phyloP scores from a whole-genome alignment of 2,888 invertebrate genomes.

The Xylota sylvarum region DNA sequence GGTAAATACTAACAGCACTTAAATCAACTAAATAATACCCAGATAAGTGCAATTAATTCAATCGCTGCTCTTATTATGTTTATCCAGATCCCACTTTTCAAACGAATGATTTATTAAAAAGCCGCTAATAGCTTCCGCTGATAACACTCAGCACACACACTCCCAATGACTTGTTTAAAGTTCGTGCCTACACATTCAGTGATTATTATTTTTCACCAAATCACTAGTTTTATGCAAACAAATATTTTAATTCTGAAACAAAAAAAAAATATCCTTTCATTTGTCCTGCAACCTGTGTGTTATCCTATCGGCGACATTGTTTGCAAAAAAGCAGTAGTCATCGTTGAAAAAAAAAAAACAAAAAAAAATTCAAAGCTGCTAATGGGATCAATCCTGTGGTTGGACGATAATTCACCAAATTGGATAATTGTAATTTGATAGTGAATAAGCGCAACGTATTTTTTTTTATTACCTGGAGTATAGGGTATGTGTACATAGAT shows the following conservation, averaged over 20 bases:
- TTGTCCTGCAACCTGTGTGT: not conserved
- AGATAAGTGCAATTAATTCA: constrained; percentile 66
- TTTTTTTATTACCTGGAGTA: not conserved
- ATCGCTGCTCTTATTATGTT: constrained; percentile 56
- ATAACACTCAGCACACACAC: constrained; percentile 23
- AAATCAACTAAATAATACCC: constrained; percentile 64
- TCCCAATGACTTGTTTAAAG: constrained; percentile 50
- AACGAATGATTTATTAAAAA: constrained; percentile 56
- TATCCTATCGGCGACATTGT: not conserved
- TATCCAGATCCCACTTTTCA: constrained; percentile 55
- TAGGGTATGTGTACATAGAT: not conserved
- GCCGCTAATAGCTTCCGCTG: constrained; percentile 32
- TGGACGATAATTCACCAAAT: constrained; percentile 58
- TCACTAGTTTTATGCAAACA: constrained; percentile 32
- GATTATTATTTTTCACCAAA: constrained; percentile 41
- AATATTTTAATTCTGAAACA: constrained; percentile 30
- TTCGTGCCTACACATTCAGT: constrained; percentile 49
- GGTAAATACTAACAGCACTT: constrained; percentile 38
- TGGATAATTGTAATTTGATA: constrained; percentile 67
- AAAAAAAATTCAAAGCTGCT: constrained; percentile 4
- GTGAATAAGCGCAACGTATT: constrained; percentile 12
- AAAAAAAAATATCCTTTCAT: not conserved
- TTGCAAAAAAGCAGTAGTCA: constrained; percentile 12
- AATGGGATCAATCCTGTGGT: constrained; percentile 49
- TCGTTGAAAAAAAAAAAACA: constrained; percentile 9